phyloP scores from a whole-genome alignment of 2,797 vertebrate species.

The Gallinago stenura region DNA sequence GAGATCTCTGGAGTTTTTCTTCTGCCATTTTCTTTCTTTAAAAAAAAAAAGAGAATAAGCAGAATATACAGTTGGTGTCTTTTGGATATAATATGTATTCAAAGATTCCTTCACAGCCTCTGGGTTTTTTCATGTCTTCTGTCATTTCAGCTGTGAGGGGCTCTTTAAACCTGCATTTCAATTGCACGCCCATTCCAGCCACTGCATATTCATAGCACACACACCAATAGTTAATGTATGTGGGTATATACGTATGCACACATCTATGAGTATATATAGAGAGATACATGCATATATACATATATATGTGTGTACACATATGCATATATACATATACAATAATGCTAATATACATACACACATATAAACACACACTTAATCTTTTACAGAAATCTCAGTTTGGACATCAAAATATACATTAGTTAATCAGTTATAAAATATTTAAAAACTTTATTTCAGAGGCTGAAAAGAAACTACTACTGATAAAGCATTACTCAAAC shows the following conservation, averaged over 20 bases:
- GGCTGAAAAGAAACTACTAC: conserved; percentile 78
- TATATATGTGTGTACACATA: conserved; percentile 69
- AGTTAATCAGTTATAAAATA: conserved; percentile 80
- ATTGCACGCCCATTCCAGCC: background rate
- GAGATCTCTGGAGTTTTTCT: conserved; percentile 47
- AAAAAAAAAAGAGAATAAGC: conserved; percentile 52
- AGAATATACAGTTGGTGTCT: conserved; percentile 47
- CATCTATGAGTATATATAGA: conserved; percentile 58
- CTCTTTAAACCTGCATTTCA: conserved; percentile 27
- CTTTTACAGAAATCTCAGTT: conserved; percentile 79
- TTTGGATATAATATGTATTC: conserved; percentile 1
- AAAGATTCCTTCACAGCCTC: conserved; percentile 54
- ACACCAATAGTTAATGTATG: conserved; percentile 48
- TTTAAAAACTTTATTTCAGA: conserved; percentile 82
- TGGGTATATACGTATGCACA: conserved; percentile 60
- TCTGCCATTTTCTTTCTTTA: conserved; percentile 54
- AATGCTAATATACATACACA: conserved; percentile 70
- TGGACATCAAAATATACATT: conserved; percentile 84
- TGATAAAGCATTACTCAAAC: conserved; percentile 77
- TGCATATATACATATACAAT: conserved; percentile 61
- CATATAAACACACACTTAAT: conserved; percentile 76
- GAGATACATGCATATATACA: conserved; percentile 67
- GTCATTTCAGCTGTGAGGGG: background rate
- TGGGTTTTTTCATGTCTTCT: conserved; percentile 1
- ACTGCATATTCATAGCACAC: conserved; percentile 23